Conservation (phyloP, 2,113 vertebrate species). For the Tenebrosternarchus preto region DNA sequence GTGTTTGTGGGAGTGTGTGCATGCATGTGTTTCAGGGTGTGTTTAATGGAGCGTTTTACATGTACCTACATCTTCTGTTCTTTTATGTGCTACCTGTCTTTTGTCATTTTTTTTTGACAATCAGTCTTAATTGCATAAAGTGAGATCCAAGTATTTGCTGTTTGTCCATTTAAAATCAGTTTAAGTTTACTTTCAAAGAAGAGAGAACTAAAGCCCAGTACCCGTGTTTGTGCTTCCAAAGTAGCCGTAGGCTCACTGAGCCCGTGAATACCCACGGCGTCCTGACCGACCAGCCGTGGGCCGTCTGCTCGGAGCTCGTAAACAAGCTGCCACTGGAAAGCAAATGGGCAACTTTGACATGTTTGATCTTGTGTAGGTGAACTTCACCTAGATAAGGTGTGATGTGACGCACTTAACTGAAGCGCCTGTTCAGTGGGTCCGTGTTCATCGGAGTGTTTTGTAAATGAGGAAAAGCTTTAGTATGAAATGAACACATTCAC, state of each 20-base stretch:
- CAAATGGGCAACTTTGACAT: background rate
- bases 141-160: background rate
- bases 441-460: slow-evolving; percentile 3
- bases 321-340: background rate
- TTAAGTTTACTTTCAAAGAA: no score
- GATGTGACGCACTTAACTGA: background rate
- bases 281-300: no score
- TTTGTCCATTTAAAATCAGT: background rate
- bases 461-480: background rate
- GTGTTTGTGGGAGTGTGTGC: no score
- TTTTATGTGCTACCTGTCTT: background rate
- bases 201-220: no score
- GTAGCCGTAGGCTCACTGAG: no score
- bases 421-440: slow-evolving; percentile 7
- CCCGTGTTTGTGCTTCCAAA: no score
- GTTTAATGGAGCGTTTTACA: background rate
- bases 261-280: no score
- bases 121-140: background rate
- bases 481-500: slow-evolving; percentile 27
- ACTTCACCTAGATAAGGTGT: slow-evolving; percentile 8
- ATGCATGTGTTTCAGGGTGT: background rate
- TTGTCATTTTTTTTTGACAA: background rate
- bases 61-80: background rate
- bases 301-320: background rate
- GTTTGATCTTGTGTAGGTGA: slow-evolving; percentile 20